A percentile compares a stretch with the other conserved stretches of the same genome.
Conservation (phyloP, 2,888 invertebrate genomes). For the Ceriagrion tenellum region DNA sequence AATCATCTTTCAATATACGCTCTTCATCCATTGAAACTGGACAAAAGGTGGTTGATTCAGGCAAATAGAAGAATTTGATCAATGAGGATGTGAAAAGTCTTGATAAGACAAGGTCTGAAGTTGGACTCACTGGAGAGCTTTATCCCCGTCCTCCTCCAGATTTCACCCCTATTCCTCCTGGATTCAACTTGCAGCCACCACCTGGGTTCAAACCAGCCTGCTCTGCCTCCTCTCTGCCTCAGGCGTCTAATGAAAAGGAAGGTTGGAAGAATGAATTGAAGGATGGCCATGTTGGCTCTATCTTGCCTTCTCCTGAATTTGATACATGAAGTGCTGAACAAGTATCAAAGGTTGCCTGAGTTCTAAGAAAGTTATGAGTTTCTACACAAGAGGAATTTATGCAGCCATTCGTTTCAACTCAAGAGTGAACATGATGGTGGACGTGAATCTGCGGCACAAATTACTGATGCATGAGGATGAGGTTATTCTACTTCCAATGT, state of each 20-base stretch:
- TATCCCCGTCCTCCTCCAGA: constrained; percentile 20
- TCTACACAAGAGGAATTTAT: constrained; percentile 86
- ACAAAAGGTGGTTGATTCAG: not conserved
- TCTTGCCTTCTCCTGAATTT: constrained; percentile 83
- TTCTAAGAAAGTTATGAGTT: constrained; percentile 80
- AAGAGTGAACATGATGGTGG: no score
- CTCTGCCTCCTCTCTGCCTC: constrained; percentile 59
- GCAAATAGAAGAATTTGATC: not conserved
- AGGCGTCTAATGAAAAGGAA: no score
- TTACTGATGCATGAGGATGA: no score
- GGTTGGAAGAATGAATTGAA: constrained; percentile 73
- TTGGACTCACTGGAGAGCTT: not conserved
- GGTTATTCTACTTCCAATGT: no score
- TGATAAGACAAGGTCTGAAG: constrained; percentile 49
- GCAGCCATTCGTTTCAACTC: constrained; percentile 86
- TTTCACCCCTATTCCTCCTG: constrained; percentile 70
- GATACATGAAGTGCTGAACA: constrained; percentile 83
- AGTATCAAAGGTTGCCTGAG: constrained; percentile 84
- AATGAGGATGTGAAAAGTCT: constrained; percentile 43
- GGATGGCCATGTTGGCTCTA: constrained; percentile 73
- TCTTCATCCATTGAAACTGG: not conserved
- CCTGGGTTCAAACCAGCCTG: constrained; percentile 77
- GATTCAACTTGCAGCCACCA: constrained; percentile 73
- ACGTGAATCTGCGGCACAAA: no score
- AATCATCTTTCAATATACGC: constrained; percentile 9